Conservation (phyloP, 2,113 vertebrate genomes). For the Papio anubis region DNA sequence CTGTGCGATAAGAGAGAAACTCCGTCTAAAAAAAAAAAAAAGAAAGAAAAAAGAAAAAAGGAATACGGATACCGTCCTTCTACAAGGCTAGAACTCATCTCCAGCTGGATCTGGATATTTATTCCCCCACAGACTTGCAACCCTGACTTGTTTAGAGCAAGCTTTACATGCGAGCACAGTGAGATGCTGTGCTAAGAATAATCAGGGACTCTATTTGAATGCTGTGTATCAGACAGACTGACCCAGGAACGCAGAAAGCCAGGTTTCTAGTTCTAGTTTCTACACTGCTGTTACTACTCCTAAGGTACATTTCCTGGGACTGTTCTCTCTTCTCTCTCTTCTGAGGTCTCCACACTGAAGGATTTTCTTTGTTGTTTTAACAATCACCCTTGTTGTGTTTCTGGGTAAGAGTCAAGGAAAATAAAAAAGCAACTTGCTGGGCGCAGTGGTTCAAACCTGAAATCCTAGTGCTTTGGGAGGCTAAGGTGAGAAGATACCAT, state of each 20-base stretch:
- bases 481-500: too few species aligned
- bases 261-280: neutral
- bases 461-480: too few species aligned
- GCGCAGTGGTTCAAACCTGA: too few species aligned
- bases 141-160: neutral
- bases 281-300: neutral
- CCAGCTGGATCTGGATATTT: neutral
- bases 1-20: too few species aligned
- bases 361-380: neutral
- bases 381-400: neutral
- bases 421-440: neutral
- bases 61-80: neutral
- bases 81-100: neutral
- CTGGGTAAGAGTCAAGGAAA: neutral
- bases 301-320: neutral
- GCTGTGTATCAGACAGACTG: neutral
- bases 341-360: neutral
- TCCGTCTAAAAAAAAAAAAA: too few species aligned
- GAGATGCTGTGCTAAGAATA: neutral
- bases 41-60: too few species aligned
- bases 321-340: neutral
- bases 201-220: neutral
- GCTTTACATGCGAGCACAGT: neutral
- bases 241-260: neutral
- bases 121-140: neutral